These are phyloP conservation scores for Sitta carolinensis DNA, from an alignment of 2,797 vertebrate species.

Conservation along the genomic window DNA sequence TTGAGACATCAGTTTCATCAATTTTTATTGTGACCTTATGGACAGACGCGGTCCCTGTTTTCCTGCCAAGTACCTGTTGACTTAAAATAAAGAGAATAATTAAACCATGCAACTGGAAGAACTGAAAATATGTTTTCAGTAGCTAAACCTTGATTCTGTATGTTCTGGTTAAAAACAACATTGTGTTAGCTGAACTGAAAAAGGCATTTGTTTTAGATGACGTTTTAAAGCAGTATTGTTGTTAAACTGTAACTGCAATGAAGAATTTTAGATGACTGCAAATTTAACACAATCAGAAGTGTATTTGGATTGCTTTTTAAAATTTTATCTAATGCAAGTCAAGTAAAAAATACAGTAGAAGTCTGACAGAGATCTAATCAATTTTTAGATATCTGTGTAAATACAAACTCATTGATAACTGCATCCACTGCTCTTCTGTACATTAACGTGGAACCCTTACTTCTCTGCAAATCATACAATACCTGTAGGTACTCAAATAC, in stretches of 20 bases:
- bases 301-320: not conserved
- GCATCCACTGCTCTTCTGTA: not conserved
- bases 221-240: not conserved
- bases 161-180: not conserved
- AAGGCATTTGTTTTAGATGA: not conserved
- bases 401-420: not conserved
- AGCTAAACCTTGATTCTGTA: not conserved
- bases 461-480: not conserved
- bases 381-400: not conserved
- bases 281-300: not conserved
- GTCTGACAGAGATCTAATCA: not conserved
- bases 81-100: conserved; percentile 73
- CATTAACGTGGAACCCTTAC: not conserved
- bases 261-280: not conserved
- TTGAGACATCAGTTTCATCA: conserved; percentile 94
- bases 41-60: conserved; percentile 92
- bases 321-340: not conserved
- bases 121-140: not conserved
- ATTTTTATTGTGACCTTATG: conserved; percentile 98
- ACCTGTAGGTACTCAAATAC: not conserved
- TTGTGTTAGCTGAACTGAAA: not conserved
- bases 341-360: not conserved
- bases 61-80: conserved; percentile 96
- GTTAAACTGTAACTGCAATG: not conserved
- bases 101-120: not conserved